A percentile compares a stretch with the other conserved stretches of the same genome.
Evolutionary conservation across 1,140 invertebrate species (phyloP).

Genomic region (Aphaenogaster rudis): DNA sequence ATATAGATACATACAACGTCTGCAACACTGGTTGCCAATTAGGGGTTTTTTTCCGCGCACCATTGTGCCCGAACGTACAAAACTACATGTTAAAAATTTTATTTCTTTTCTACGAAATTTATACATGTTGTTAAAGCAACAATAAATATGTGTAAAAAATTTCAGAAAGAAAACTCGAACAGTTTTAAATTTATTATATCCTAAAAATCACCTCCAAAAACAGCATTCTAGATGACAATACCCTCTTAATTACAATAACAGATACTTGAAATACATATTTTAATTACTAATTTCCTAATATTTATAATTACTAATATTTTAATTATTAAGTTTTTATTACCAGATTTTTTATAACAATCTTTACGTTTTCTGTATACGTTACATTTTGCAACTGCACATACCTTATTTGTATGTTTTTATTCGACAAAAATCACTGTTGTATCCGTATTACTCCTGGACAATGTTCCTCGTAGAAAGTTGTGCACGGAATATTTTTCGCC

Average conservation of each 20-base stretch:
- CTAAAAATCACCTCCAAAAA: too few relatives aligned
- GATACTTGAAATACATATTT: not conserved
- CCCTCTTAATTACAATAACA: not conserved
- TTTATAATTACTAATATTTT: not conserved
- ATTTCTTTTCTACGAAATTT: too few relatives aligned
- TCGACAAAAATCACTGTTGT: constrained; percentile 14
- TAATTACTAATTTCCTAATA: not conserved
- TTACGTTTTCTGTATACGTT: not conserved
- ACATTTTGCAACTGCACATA: not conserved
- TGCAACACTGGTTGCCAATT: too few relatives aligned
- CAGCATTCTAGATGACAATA: too few relatives aligned
- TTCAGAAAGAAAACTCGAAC: too few relatives aligned
- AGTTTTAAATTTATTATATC: too few relatives aligned
- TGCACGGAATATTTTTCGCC: constrained; percentile 35
- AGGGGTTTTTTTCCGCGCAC: too few relatives aligned
- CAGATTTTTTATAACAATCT: not conserved
- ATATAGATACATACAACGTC: too few relatives aligned
- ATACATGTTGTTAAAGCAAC: too few relatives aligned
- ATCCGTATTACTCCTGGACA: not conserved
- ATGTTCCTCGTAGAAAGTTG: constrained; percentile 10
- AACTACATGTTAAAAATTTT: too few relatives aligned
- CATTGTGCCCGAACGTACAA: too few relatives aligned
- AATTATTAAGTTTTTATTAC: not conserved
- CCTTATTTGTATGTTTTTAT: not conserved
- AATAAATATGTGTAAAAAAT: too few relatives aligned